Conservation (phyloP, 2,113 vertebrate genomes). For the Hoplias malabaricus region DNA sequence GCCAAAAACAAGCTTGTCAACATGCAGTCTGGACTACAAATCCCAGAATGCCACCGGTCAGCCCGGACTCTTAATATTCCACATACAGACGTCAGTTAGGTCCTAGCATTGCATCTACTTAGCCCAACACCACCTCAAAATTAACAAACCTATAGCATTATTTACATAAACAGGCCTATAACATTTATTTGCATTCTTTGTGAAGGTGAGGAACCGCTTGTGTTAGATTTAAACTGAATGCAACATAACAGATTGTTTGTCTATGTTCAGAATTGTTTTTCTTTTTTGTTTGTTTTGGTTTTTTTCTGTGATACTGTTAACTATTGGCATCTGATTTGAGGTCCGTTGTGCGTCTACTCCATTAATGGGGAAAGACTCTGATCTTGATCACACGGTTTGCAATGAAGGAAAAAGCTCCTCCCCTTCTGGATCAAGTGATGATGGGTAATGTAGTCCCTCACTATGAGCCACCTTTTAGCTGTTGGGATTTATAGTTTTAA, state of each 20-base stretch:
- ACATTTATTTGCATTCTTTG: background rate
- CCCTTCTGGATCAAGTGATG: background rate
- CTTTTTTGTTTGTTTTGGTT: background rate
- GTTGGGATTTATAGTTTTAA: background rate
- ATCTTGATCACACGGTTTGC: background rate
- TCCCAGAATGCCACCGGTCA: conserved; percentile 14
- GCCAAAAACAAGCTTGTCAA: background rate
- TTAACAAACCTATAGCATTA: conserved; percentile 3
- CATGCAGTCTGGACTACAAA: conserved; percentile 13
- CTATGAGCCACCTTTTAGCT: background rate
- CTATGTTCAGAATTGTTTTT: background rate
- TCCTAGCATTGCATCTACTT: conserved; percentile 1
- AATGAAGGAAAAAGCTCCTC: background rate
- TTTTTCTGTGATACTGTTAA: conserved; percentile 1
- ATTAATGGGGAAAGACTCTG: background rate
- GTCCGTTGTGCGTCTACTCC: background rate
- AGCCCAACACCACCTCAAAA: conserved; percentile 9
- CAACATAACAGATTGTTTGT: background rate
- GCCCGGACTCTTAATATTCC: background rate
- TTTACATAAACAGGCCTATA: background rate
- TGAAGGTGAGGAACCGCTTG: background rate
- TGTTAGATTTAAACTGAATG: background rate
- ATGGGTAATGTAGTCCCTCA: conserved; percentile 3
- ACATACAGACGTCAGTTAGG: background rate
- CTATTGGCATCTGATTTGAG: background rate